A percentile compares a stretch with the other conserved stretches of the same genome.
Conservation (phyloP, 2,888 invertebrate species). For the Eristalis arbustorum region DNA sequence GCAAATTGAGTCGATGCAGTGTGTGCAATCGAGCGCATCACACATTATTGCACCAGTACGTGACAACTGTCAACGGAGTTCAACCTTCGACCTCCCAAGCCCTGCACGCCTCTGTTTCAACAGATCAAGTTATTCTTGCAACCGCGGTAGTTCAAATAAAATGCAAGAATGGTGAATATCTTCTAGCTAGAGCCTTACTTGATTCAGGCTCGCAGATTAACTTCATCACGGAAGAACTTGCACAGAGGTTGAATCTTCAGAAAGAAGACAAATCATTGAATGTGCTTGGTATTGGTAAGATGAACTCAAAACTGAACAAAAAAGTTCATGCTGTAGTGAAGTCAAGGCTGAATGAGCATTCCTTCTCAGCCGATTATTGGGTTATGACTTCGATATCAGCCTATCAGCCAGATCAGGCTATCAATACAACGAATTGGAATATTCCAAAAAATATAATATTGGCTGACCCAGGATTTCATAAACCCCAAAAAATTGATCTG, state of each 20-base stretch:
- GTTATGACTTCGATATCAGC: too few relatives aligned
- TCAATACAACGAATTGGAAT: constrained; percentile 23
- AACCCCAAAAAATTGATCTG: constrained; percentile 31
- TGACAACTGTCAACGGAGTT: neutral
- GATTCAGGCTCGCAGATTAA: constrained; percentile 10
- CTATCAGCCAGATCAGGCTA: too few relatives aligned
- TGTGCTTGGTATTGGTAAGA: too few relatives aligned
- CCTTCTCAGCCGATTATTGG: too few relatives aligned
- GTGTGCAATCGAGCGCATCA: neutral
- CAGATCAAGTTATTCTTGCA: constrained; percentile 6
- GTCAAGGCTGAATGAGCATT: too few relatives aligned
- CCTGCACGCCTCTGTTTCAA: neutral
- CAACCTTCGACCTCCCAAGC: neutral
- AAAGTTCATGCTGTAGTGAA: too few relatives aligned
- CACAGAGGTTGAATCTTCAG: neutral
- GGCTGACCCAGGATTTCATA: constrained; percentile 50
- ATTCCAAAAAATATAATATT: constrained; percentile 40
- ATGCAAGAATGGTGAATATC: neutral
- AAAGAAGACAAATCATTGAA: neutral
- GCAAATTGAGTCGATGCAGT: constrained; percentile 20
- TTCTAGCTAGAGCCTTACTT: neutral
- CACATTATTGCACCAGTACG: neutral
- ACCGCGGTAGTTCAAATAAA: neutral
- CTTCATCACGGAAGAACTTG: constrained; percentile 16
- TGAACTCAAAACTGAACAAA: too few relatives aligned